Percentiles rank a stretch among this genome's conserved stretches.
phyloP scores from a whole-genome alignment of 2,888 invertebrate genomes.

The Aproaerema taeniolella region DNA sequence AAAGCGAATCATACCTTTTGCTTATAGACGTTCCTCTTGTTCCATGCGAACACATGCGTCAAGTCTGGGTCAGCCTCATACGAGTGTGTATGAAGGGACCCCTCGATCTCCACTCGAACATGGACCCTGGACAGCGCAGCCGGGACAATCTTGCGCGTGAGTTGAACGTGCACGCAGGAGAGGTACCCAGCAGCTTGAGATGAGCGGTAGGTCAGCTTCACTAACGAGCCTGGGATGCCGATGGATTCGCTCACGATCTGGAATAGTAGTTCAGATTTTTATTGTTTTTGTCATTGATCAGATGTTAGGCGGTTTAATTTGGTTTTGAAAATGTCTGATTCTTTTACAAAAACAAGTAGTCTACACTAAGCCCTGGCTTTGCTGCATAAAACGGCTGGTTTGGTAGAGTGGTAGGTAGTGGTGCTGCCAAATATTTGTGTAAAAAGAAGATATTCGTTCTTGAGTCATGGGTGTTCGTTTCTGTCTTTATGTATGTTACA shows the following conservation, averaged over 20 bases:
- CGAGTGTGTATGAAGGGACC: conserved; percentile 92
- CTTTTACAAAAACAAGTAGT: no score
- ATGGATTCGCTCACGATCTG: conserved; percentile 98
- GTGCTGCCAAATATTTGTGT: no score
- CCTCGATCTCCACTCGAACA: conserved; percentile 94
- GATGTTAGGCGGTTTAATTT: no score
- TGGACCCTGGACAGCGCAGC: conserved; percentile 91
- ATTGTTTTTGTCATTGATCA: no score
- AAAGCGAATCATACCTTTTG: conserved; percentile 81
- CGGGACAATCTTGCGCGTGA: conserved; percentile 89
- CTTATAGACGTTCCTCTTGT: conserved; percentile 97
- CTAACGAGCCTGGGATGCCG: conserved; percentile 93
- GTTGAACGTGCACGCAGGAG: conserved; percentile 93
- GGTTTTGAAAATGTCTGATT: no score
- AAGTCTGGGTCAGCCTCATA: conserved; percentile 98
- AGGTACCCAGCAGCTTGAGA: conserved; percentile 96
- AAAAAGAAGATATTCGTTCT: no score
- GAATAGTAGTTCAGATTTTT: no score
- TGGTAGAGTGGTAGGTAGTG: no score
- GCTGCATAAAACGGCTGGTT: no score
- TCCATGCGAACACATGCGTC: conserved; percentile 98
- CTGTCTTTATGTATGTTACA: no score
- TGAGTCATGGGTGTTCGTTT: no score
- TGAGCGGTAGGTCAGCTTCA: conserved; percentile 96
- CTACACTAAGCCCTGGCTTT: no score